Evolutionary conservation across 2,888 invertebrate species (phyloP), one percentile per base, ranked within the genome.

Genomic region (Strigamia crassipes): DNA sequence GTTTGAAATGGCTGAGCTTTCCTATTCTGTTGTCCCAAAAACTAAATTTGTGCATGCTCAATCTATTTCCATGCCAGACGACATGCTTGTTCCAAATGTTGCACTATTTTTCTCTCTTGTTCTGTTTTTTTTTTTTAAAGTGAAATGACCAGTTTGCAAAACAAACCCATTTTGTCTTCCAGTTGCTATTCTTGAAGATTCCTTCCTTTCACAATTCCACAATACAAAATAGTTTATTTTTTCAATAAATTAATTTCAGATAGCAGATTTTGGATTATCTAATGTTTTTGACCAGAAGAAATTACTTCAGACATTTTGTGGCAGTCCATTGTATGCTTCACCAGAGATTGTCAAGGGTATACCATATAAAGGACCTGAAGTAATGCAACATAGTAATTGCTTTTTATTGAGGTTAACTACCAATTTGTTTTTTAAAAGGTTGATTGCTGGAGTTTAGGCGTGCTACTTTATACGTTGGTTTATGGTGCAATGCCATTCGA

Each of bases 401-500:
- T 15, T 10, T 38, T 38, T 27, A 31, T 21, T 31, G n/a, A 12
- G 12, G 6, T 18, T 79, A 21, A 21, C 78, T 21, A 18, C n/a
- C 13, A 23, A 12, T 18, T 1, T 38, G 21, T n/a, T 18, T 1
- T 38, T 34, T n/a, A 85, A 15, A 84, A 89, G 89, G 90, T 90
- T 38, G 90, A 90, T 85, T 90, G 89, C 84, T 92, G 91, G 99
- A 98, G 97, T 27, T 89, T 99, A 83, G 99, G 99, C 82, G 99
- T 99, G 79, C 91, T 99, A 79, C 91, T 99, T 12, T 99, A 99
- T 88, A 99, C 99, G 78, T 91, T 99, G 86, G 98, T 99, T 85
- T 99, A 99, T 88, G 99, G 99, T 85, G 96, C 98, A 84, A 99
- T 99, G 99, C 99, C 91, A 81, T 99, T 99, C 88, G 99, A 99